Percentiles rank a stretch among this genome's conserved stretches.
phyloP scores from a whole-genome alignment of 2,113 vertebrate genomes.

The Penelope pileata region DNA sequence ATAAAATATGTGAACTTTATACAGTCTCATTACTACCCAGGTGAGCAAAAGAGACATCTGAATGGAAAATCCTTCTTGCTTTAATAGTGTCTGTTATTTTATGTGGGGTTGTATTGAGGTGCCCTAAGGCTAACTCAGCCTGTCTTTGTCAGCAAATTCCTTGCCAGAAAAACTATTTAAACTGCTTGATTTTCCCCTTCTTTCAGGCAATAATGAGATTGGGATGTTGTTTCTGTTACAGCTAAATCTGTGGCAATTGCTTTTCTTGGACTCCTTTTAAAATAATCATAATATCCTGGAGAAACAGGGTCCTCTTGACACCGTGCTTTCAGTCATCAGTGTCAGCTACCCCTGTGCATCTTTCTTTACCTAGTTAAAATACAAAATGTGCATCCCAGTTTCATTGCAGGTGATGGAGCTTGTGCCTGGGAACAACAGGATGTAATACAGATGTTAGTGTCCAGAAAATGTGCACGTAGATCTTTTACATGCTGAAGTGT shows the following conservation, averaged over 20 bases:
- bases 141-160: not conserved
- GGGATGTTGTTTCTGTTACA: not conserved
- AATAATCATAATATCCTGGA: not conserved
- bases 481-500: accelerated
- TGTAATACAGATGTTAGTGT: not conserved
- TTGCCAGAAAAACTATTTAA: not conserved
- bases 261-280: not conserved
- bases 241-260: not conserved
- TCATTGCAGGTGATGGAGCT: not conserved
- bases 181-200: not conserved
- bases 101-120: not conserved
- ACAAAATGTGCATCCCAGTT: not conserved
- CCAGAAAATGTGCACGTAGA: not conserved
- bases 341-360: not conserved
- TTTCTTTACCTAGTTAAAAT: not conserved
- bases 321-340: not conserved
- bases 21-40: not conserved
- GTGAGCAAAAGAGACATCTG: not conserved
- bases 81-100: not conserved
- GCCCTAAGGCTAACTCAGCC: not conserved
- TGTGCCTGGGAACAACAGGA: not conserved
- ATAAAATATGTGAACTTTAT: not conserved
- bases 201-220: not conserved
- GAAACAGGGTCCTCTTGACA: not conserved
- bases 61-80: not conserved